Conservation (phyloP, 2,888 invertebrate species). For the Tortrix viridana region DNA sequence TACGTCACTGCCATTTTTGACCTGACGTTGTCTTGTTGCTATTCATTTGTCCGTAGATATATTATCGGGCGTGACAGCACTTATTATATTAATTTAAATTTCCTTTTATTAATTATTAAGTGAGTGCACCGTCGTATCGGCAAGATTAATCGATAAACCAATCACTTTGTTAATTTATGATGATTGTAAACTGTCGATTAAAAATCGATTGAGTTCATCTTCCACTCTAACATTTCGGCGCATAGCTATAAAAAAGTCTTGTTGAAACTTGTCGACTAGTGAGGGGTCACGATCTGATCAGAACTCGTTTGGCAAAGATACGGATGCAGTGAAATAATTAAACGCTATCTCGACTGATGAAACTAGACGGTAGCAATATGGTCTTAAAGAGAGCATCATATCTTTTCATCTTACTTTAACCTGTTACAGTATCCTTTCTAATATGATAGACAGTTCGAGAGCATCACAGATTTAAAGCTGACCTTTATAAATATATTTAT, state of each 20-base stretch:
- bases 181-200: slow-evolving; percentile 37
- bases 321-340: slow-evolving; percentile 36
- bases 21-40: not conserved
- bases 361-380: not conserved
- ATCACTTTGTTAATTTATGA: slow-evolving; percentile 35
- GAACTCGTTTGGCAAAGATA: slow-evolving; percentile 19
- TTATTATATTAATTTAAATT: slow-evolving; percentile 18
- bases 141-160: slow-evolving; percentile 31
- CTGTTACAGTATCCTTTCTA: not conserved
- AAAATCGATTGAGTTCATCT: slow-evolving; percentile 33
- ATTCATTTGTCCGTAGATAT: slow-evolving; percentile 7
- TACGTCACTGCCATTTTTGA: no score
- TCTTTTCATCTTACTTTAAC: slow-evolving; percentile 39
- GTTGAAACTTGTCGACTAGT: slow-evolving; percentile 26
- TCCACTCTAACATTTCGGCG: slow-evolving; percentile 17
- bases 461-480: no score
- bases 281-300: slow-evolving; percentile 27
- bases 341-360: slow-evolving; percentile 47
- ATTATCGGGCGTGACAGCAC: slow-evolving; percentile 13
- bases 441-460: no score
- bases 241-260: slow-evolving; percentile 26
- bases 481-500: not conserved
- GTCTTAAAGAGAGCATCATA: slow-evolving; percentile 31
- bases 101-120: slow-evolving; percentile 28
- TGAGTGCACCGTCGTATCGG: slow-evolving; percentile 11